Evolutionary conservation across 2,797 vertebrate genomes (phyloP), one percentile per base, ranked within the genome.

Genomic region (Acanthurus leucopareius): DNA sequence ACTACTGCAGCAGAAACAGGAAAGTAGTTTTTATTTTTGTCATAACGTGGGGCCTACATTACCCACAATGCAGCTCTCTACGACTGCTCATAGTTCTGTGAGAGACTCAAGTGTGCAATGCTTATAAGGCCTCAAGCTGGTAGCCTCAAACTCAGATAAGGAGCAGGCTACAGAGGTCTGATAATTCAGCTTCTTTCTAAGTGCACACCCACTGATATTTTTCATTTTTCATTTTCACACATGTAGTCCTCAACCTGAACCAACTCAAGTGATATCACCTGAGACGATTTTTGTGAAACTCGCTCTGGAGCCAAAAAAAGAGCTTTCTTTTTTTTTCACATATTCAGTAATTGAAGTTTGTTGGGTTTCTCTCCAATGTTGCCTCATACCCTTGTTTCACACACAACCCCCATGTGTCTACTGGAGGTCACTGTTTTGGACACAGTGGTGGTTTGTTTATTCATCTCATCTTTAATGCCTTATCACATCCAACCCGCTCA

Each of bases 401-500:
- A 51, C 32, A 11, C 49, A 47, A 13, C 45, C 10, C 10, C 15
- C 19, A 42, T 69, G 13, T 35, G 48, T 60, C 20, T 14, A 48
- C 38, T 67, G 62, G 52, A 61, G 76, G 49, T 73, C 73, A 52
- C 35, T 25, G 5, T 19, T n/a, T 20, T 17, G 59, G 17, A 52
- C 17, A 3, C 47, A 35, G n/a, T 44, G 53, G 45, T 47, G 56
- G 59, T 35, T 22, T 22, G 52, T 25, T 47, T 45, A 19, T 51
- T 60, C 52, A 35, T 58, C 48, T 82, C 49, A 35, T 60, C 25
- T 63, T 54, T 42, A 3, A 57, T 22, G 20, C 71, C 66, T 44
- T 57, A 32, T 47, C 54, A 44, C 17, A 44, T 77, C 28, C 56
- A 52, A 73, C 20, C 65, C 53, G 51, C 57, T 77, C 58, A 73